Conservation (phyloP, 2,797 vertebrate species). For the Varecia variegata region DNA sequence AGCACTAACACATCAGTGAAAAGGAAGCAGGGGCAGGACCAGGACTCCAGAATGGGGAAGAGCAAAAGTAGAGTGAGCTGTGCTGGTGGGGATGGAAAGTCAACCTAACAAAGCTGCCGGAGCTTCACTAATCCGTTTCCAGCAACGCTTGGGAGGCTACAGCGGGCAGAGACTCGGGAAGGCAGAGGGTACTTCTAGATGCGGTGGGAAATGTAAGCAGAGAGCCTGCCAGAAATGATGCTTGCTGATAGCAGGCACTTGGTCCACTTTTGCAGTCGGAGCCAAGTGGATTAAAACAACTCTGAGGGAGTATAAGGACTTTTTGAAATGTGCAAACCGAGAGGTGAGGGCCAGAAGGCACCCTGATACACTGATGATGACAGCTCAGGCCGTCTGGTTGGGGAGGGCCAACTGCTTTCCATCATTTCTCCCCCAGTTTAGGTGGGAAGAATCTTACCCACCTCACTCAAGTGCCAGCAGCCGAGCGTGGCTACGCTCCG, state of each 20-base stretch:
- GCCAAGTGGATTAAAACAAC: neutral
- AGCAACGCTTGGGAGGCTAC: neutral
- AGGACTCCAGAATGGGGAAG: neutral
- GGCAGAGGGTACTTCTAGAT: neutral
- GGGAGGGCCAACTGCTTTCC: neutral
- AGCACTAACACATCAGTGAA: neutral
- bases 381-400: neutral
- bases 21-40: neutral
- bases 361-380: fast-evolving
- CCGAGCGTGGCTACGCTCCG: fast-evolving
- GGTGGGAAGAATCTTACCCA: neutral
- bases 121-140: neutral
- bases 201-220: neutral
- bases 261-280: neutral
- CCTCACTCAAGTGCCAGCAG: neutral
- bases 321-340: neutral
- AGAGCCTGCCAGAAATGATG: neutral
- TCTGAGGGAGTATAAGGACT: neutral
- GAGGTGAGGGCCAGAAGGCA: neutral
- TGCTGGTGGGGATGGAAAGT: fast-evolving
- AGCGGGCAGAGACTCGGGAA: neutral
- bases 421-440: fast-evolving
- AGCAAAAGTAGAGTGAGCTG: neutral
- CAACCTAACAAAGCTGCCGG: neutral
- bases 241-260: neutral